A percentile compares a stretch with the other conserved stretches of the same genome.
phyloP scores from a whole-genome alignment of 2,113 vertebrate species.

The Seriola quinqueradiata region DNA sequence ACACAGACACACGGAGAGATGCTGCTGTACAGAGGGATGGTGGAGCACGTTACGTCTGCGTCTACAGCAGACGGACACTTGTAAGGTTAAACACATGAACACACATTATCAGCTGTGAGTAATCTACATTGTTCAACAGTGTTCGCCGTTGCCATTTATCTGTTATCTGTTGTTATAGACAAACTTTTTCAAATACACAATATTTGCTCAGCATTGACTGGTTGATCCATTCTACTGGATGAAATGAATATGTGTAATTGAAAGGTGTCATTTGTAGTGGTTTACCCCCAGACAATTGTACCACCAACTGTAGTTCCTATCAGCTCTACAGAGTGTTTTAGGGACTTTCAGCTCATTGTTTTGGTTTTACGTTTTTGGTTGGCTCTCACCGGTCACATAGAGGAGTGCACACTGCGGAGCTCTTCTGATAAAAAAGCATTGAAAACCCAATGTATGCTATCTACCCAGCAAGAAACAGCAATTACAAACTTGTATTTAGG shows the following conservation, averaged over 20 bases:
- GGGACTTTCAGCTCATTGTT: background rate
- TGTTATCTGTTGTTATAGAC: slow-evolving; percentile 1
- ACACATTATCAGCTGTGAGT: background rate
- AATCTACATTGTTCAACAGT: background rate
- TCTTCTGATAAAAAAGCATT: no score
- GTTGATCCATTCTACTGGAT: background rate
- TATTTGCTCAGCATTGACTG: background rate
- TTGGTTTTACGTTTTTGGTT: background rate
- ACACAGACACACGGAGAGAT: background rate
- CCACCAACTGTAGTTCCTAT: background rate
- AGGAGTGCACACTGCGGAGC: no score
- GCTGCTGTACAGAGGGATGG: background rate
- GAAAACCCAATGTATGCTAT: no score
- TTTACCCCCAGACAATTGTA: background rate
- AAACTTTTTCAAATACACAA: background rate
- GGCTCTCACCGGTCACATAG: no score
- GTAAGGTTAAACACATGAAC: slow-evolving; percentile 1
- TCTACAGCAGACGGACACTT: background rate
- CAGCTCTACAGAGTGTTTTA: background rate
- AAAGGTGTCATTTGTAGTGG: background rate
- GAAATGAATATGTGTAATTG: background rate
- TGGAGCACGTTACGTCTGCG: background rate
- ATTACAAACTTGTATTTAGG: no score
- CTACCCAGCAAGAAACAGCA: no score
- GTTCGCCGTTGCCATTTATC: background rate